These are phyloP conservation scores for Phaethon lepturus DNA, from an alignment of 2,113 vertebrate species.

Conservation along the genomic window DNA sequence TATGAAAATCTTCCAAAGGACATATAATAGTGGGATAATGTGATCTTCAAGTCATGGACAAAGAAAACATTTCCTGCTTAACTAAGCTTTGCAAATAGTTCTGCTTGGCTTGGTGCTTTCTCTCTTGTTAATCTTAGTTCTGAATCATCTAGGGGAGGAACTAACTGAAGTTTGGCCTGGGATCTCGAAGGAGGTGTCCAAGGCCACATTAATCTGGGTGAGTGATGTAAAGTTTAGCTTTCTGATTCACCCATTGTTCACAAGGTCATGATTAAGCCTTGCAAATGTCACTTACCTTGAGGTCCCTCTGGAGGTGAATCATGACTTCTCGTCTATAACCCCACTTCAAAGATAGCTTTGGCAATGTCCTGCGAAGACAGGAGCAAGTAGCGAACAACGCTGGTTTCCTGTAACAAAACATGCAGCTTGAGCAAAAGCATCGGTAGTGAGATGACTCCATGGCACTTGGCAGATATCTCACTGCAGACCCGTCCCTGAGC, in stretches of 20 bases:
- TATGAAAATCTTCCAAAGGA: not conserved
- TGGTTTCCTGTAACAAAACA: not conserved
- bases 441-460: not conserved
- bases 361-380: not conserved
- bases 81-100: slow-evolving; percentile 8
- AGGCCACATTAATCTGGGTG: not conserved
- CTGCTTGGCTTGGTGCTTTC: slow-evolving; percentile 42
- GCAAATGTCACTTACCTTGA: not conserved
- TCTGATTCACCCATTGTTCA: slow-evolving; percentile 56
- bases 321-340: not conserved
- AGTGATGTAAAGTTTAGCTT: slow-evolving; percentile 10
- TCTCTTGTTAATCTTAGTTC: slow-evolving; percentile 9
- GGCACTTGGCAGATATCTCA: not conserved
- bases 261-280: not conserved
- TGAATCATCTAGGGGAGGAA: slow-evolving; percentile 51
- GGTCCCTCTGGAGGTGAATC: slow-evolving; percentile 31
- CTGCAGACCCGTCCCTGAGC: not conserved
- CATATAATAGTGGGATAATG: not conserved
- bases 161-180: slow-evolving; percentile 38
- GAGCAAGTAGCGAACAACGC: not conserved
- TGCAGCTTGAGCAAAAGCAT: not conserved
- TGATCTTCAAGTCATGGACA: not conserved
- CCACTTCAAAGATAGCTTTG: not conserved
- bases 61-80: slow-evolving; percentile 31
- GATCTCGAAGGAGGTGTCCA: not conserved